phyloP scores from a whole-genome alignment of 2,888 invertebrate genomes.

The Rhingia campestris region DNA sequence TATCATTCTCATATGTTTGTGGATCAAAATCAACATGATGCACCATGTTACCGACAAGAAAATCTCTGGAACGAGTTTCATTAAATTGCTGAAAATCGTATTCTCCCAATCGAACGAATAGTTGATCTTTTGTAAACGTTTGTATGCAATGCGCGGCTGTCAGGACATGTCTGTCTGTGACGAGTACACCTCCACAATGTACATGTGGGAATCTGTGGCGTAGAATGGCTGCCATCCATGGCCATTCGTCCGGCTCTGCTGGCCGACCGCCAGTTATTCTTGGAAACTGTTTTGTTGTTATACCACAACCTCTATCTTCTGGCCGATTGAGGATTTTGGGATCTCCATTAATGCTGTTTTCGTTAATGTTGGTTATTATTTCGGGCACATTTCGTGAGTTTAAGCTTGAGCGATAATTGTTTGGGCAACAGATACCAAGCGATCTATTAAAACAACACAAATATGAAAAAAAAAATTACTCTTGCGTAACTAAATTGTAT shows the following conservation, averaged over 20 bases:
- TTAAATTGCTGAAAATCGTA: slow-evolving; percentile 88
- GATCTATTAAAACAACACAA: slow-evolving; percentile 78
- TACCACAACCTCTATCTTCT: slow-evolving; percentile 82
- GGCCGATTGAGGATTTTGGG: slow-evolving; percentile 78
- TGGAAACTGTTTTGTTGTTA: slow-evolving; percentile 82
- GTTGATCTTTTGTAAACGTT: slow-evolving; percentile 85
- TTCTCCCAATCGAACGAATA: slow-evolving; percentile 90
- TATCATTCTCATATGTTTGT: slow-evolving; percentile 89
- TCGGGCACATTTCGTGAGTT: slow-evolving; percentile 78
- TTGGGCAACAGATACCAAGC: slow-evolving; percentile 90
- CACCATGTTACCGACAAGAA: slow-evolving; percentile 86
- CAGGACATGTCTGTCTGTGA: slow-evolving; percentile 88
- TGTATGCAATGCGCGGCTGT: slow-evolving; percentile 83
- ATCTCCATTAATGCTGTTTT: slow-evolving; percentile 62
- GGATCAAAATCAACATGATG: slow-evolving; percentile 88
- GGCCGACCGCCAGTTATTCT: slow-evolving; percentile 86
- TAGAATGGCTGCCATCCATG: slow-evolving; percentile 92
- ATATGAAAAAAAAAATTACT: neutral
- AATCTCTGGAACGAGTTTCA: slow-evolving; percentile 89
- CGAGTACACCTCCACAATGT: slow-evolving; percentile 90
- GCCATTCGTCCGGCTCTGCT: slow-evolving; percentile 89
- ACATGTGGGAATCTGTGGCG: slow-evolving; percentile 85
- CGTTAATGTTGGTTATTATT: slow-evolving; percentile 74
- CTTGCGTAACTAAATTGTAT: neutral
- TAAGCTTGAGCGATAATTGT: slow-evolving; percentile 78